A percentile compares a stretch with the other conserved stretches of the same genome.
phyloP scores from a whole-genome alignment of 2,888 invertebrate species.

The Synergus laeviventris region DNA sequence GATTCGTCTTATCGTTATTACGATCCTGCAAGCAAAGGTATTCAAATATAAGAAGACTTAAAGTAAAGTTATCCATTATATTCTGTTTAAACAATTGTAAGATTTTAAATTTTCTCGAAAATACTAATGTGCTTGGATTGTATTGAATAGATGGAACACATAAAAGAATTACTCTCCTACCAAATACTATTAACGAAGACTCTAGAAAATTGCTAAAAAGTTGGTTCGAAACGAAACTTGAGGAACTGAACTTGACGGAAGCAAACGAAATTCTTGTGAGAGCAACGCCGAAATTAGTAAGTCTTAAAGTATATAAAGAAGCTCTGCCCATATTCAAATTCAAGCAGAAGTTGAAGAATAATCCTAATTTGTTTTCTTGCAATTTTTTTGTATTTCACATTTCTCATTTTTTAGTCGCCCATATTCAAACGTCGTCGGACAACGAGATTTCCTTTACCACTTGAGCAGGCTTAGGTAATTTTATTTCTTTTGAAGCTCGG shows the following conservation, averaged over 20 bases:
- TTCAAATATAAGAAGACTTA: slow-evolving; percentile 39
- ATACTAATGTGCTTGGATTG: not conserved
- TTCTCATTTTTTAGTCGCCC: too few relatives aligned
- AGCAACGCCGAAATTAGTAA: slow-evolving; percentile 82
- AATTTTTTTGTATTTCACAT: too few relatives aligned
- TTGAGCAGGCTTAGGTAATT: too few relatives aligned
- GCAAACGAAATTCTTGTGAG: slow-evolving; percentile 89
- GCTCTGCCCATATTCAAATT: too few relatives aligned
- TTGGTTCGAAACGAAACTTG: slow-evolving; percentile 79
- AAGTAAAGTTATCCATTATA: too few relatives aligned
- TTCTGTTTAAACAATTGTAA: too few relatives aligned
- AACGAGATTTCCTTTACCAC: too few relatives aligned
- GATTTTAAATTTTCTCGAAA: too few relatives aligned
- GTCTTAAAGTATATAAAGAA: slow-evolving; percentile 36
- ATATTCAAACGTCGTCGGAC: too few relatives aligned
- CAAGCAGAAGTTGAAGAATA: too few relatives aligned
- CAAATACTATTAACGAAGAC: slow-evolving; percentile 84
- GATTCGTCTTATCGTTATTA: slow-evolving; percentile 77
- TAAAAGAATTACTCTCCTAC: slow-evolving; percentile 86
- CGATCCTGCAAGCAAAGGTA: slow-evolving; percentile 78
- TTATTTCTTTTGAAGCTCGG: too few relatives aligned
- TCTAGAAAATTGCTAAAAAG: slow-evolving; percentile 81
- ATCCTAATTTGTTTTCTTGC: too few relatives aligned
- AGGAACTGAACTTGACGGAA: slow-evolving; percentile 85
- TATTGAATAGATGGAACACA: slow-evolving; percentile 79